These are phyloP conservation scores for Drosophila sordidula DNA, from an alignment of 2,888 invertebrate genomes.

Conservation along the genomic window DNA sequence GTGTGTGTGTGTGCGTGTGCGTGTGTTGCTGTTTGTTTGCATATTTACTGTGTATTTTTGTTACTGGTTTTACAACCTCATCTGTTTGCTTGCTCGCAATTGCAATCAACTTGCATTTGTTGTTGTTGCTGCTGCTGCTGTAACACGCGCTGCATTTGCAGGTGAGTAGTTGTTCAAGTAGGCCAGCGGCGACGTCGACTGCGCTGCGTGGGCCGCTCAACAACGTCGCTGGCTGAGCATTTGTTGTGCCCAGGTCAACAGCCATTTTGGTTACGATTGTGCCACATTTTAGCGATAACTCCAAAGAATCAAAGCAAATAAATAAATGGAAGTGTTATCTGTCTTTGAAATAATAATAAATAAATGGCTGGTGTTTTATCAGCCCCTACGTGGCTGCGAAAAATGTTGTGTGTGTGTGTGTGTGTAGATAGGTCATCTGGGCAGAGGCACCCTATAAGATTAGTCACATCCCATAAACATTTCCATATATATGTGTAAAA, in stretches of 20 bases:
- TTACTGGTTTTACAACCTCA: slow-evolving; percentile 54
- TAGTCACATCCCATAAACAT: slow-evolving; percentile 12
- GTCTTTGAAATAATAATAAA: slow-evolving; percentile 18
- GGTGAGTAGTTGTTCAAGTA: slow-evolving; percentile 63
- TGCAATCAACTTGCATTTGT: slow-evolving; percentile 53
- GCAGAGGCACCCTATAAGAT: slow-evolving; percentile 40
- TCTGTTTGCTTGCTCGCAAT: slow-evolving; percentile 54
- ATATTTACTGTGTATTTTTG: slow-evolving; percentile 66
- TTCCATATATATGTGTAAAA: neutral
- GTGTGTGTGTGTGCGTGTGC: slow-evolving; percentile 1
- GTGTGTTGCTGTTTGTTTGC: slow-evolving; percentile 46
- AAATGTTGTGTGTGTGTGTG: slow-evolving; percentile 3
- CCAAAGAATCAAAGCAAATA: neutral
- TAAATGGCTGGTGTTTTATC: slow-evolving; percentile 39
- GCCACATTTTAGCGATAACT: slow-evolving; percentile 7
- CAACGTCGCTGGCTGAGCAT: slow-evolving; percentile 18
- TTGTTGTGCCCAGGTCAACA: slow-evolving; percentile 40
- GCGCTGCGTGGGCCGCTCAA: slow-evolving; percentile 55
- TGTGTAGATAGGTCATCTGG: slow-evolving; percentile 31
- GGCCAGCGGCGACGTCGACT: slow-evolving; percentile 47
- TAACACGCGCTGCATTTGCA: slow-evolving; percentile 50
- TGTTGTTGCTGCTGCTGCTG: slow-evolving; percentile 23
- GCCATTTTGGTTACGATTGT: slow-evolving; percentile 37
- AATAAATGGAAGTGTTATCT: slow-evolving; percentile 39
- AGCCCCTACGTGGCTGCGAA: slow-evolving; percentile 22